Conservation (phyloP, 2,888 invertebrate species). For the Sceliomorpha sp. region DNA sequence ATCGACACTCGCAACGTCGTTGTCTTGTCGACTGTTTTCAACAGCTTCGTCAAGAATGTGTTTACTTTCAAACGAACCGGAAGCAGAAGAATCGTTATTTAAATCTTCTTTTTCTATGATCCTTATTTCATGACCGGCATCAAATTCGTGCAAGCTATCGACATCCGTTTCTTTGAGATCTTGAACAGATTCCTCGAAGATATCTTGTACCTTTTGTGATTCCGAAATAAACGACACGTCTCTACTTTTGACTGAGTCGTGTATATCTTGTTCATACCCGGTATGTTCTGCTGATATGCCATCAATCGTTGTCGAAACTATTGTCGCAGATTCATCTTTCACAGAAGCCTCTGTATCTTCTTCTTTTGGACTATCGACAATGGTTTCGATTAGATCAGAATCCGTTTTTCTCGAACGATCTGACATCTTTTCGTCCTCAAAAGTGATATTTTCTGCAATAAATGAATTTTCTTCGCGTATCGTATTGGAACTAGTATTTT, state of each 20-base stretch:
- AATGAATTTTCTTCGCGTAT: constrained; percentile 22
- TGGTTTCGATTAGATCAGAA: constrained; percentile 45
- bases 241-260: background rate
- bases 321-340: constrained; percentile 16
- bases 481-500: constrained; percentile 25
- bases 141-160: constrained; percentile 33
- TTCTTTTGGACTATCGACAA: constrained; percentile 34
- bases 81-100: constrained; percentile 64
- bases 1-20: constrained; percentile 12
- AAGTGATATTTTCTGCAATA: constrained; percentile 23
- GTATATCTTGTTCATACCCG: background rate
- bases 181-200: constrained; percentile 33
- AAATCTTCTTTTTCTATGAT: constrained; percentile 5
- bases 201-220: constrained; percentile 15
- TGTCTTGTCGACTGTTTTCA: constrained; percentile 7
- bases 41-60: constrained; percentile 16
- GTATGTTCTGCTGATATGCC: no score
- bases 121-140: constrained; percentile 16
- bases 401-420: constrained; percentile 25
- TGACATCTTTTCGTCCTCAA: constrained; percentile 21
- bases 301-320: no score
- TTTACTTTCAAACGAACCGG: constrained; percentile 62
- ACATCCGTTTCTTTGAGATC: constrained; percentile 48
- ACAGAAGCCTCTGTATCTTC: background rate
- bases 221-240: constrained; percentile 9